These are phyloP conservation scores for Chrysodeixis includens DNA, from an alignment of 2,888 invertebrate species.

Conservation along the genomic window DNA sequence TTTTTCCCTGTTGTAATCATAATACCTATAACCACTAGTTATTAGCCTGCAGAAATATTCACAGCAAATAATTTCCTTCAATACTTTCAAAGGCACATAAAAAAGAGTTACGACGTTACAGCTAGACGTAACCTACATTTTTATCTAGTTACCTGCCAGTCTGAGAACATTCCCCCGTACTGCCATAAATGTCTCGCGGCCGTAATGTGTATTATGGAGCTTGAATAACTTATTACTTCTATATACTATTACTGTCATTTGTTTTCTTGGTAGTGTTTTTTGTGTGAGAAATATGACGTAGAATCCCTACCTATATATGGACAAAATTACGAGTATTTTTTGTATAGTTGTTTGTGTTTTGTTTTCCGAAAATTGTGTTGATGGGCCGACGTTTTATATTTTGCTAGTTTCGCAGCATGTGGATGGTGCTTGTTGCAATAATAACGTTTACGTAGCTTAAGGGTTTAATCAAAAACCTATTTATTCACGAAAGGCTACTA, in stretches of 20 bases:
- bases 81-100: neutral
- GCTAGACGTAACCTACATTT: neutral
- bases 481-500: too few relatives aligned
- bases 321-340: neutral
- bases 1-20: too few relatives aligned
- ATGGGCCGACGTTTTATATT: too few relatives aligned
- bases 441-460: too few relatives aligned
- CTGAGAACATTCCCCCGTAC: too few relatives aligned
- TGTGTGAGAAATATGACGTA: conserved; percentile 8
- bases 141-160: neutral
- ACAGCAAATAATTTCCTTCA: neutral
- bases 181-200: neutral
- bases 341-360: too few relatives aligned
- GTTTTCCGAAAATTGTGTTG: too few relatives aligned
- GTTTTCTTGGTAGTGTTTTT: neutral
- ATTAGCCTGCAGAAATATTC: neutral
- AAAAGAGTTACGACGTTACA: neutral
- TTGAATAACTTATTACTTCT: neutral
- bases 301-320: too few relatives aligned
- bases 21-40: too few relatives aligned
- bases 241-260: neutral
- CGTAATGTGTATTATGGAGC: neutral
- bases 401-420: too few relatives aligned
- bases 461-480: too few relatives aligned
- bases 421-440: too few relatives aligned